Percentiles rank a stretch among this genome's conserved stretches.
These are phyloP conservation scores for Lacerta agilis DNA, from an alignment of 2,797 vertebrate species.

Conservation along the genomic window DNA sequence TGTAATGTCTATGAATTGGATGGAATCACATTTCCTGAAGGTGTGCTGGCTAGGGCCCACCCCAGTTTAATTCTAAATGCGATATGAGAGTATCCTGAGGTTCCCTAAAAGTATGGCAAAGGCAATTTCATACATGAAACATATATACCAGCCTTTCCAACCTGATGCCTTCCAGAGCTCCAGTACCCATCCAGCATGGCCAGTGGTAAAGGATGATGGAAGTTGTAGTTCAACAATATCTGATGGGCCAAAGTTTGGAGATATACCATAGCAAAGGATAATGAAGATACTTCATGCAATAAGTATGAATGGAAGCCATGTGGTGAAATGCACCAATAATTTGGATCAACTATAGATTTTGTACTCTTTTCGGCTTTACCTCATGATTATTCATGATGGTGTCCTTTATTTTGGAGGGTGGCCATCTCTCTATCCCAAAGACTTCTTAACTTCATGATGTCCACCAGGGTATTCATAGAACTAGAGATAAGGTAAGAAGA, in stretches of 20 bases:
- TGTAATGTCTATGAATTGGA: neutral
- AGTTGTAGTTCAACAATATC: no score
- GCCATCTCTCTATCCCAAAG: no score
- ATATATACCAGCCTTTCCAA: no score
- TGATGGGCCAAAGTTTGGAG: no score
- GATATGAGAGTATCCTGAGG: neutral
- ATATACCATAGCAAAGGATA: neutral
- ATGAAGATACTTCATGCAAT: neutral
- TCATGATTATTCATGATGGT: no score
- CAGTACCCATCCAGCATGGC: no score
- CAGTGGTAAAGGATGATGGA: no score
- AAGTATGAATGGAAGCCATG: neutral
- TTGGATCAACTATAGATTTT: neutral
- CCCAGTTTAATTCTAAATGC: neutral
- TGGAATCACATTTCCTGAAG: neutral
- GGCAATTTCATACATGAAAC: neutral
- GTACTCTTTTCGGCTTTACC: no score
- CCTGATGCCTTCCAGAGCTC: no score
- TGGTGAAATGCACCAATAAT: neutral
- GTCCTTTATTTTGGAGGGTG: neutral
- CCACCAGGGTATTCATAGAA: no score
- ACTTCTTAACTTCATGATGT: no score
- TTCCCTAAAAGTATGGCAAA: neutral
- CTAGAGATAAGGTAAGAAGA: no score
- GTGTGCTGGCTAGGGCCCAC: neutral